These are phyloP conservation scores for Setipinna tenuifilis DNA, from an alignment of 2,797 vertebrate species.

Conservation along the genomic window DNA sequence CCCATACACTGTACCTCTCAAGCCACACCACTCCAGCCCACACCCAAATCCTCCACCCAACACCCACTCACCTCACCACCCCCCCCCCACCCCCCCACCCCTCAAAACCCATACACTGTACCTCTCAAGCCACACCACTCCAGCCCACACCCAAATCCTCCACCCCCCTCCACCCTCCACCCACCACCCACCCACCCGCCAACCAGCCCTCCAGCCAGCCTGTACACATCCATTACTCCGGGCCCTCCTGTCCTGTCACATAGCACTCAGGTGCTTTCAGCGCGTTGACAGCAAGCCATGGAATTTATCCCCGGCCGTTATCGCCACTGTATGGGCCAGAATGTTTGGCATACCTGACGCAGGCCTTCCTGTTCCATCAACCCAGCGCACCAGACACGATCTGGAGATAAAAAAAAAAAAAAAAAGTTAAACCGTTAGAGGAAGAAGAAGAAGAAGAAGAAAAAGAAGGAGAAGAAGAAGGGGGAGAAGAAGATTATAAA, in stretches of 20 bases:
- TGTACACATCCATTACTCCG: not conserved
- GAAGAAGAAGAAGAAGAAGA: not conserved
- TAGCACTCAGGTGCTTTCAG: conserved; percentile 77
- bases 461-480: not conserved
- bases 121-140: too few species aligned
- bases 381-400: not conserved
- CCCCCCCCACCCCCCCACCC: not conserved
- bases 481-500: not conserved
- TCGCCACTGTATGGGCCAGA: conserved; percentile 61
- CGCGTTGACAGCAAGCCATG: conserved; percentile 68
- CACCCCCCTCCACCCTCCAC: too few species aligned
- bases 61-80: not conserved
- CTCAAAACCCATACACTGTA: conserved; percentile 54
- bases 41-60: too few species aligned
- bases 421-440: not conserved
- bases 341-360: conserved; percentile 47
- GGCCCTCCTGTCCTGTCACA: conserved; percentile 68
- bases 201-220: too few species aligned
- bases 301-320: conserved; percentile 64
- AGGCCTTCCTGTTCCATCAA: conserved; percentile 34
- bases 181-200: too few species aligned
- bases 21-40: too few species aligned
- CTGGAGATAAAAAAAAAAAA: not conserved
- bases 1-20: too few species aligned
- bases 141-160: too few species aligned